These are phyloP conservation scores for Sparidentex hasta DNA, from an alignment of 2,797 vertebrate genomes.

Conservation along the genomic window DNA sequence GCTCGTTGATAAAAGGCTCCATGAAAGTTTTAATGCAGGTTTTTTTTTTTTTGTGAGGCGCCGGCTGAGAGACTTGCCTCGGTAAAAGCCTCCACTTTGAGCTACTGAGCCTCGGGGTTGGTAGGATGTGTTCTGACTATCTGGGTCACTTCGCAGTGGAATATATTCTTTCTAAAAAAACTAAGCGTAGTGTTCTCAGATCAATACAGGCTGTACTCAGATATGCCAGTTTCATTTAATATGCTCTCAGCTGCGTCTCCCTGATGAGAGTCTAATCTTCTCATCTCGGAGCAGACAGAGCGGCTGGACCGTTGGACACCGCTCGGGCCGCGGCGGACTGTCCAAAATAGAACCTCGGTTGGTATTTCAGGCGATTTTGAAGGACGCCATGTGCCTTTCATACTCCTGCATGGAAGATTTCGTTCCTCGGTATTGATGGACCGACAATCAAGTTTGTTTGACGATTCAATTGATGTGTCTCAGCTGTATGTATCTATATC, in stretches of 20 bases:
- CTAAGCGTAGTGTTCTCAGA: constrained; percentile 69
- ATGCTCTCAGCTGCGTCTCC: constrained; percentile 70
- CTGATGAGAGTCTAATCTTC: constrained; percentile 61
- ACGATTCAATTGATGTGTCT: neutral
- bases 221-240: constrained; percentile 77
- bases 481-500: neutral
- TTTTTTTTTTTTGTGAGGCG: constrained; percentile 51
- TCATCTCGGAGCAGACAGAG: constrained; percentile 66
- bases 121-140: constrained; percentile 76
- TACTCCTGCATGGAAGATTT: neutral
- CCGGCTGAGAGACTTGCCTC: constrained; percentile 61
- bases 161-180: constrained; percentile 69
- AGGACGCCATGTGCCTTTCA: constrained; percentile 28
- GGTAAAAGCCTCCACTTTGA: constrained; percentile 73
- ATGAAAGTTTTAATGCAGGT: constrained; percentile 68
- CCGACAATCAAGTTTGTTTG: neutral
- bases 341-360: constrained; percentile 43
- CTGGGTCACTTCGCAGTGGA: constrained; percentile 83
- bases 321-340: constrained; percentile 27
- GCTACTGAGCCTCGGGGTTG: constrained; percentile 72
- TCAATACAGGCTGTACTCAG: constrained; percentile 67
- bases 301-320: constrained; percentile 42
- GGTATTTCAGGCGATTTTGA: constrained; percentile 49
- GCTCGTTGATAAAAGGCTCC: constrained; percentile 60
- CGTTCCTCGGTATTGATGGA: neutral